These are phyloP conservation scores for Microplitis demolitor DNA, from an alignment of 1,140 invertebrate genomes.

Conservation along the genomic window DNA sequence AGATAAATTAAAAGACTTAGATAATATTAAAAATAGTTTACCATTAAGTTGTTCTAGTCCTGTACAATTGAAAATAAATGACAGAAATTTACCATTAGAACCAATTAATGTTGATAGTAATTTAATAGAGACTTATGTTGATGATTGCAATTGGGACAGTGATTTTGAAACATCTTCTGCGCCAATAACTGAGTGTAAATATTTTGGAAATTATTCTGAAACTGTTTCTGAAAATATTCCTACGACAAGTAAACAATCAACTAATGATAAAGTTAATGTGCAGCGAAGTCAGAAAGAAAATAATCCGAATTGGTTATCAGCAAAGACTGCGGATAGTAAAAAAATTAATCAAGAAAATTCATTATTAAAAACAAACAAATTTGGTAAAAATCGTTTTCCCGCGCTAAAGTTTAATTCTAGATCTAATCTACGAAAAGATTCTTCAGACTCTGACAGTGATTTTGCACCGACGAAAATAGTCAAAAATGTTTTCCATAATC, in stretches of 20 bases:
- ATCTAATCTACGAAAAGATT: not conserved
- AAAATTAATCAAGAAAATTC: not conserved
- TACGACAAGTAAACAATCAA: not conserved
- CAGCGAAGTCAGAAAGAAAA: not conserved
- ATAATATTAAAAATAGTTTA: not conserved
- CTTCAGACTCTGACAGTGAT: conserved; percentile 13
- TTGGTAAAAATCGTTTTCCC: not conserved
- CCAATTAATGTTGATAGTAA: not conserved
- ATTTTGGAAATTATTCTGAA: conserved; percentile 26
- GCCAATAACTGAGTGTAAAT: conserved; percentile 8
- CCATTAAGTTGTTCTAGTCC: too few relatives aligned
- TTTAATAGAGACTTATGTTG: not conserved
- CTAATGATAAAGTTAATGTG: not conserved
- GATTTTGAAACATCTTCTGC: conserved; percentile 15
- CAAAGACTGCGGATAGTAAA: not conserved
- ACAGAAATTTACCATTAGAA: not conserved
- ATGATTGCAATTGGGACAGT: conserved; percentile 27
- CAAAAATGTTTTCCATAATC: not conserved
- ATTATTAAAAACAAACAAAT: not conserved
- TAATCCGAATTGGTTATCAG: not conserved
- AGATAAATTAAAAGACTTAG: not conserved
- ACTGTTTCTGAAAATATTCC: not conserved
- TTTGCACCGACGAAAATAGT: not conserved
- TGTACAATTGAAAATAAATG: not conserved
- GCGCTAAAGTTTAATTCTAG: not conserved